Percentiles rank a stretch among this genome's conserved stretches.
Conservation (phyloP, 2,797 vertebrate genomes). For the Falco berigora region DNA sequence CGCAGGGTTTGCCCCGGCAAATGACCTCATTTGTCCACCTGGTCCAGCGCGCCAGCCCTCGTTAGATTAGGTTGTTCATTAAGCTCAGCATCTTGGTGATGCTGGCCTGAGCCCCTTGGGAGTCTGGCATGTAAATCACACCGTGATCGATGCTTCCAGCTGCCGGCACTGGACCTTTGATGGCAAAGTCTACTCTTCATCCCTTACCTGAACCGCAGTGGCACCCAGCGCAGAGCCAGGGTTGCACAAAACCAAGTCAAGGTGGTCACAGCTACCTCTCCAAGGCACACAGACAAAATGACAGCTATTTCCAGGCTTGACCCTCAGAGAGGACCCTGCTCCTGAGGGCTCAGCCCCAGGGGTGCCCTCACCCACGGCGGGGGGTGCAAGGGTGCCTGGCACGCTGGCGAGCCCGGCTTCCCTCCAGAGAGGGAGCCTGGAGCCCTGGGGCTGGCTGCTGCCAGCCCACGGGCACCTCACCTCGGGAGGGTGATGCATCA, state of each 20-base stretch:
- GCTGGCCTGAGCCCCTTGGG: neutral
- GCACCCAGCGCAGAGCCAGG: rapidly evolving
- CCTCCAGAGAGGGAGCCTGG: neutral
- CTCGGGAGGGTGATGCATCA: rapidly evolving
- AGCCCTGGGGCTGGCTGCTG: neutral
- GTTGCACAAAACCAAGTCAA: neutral
- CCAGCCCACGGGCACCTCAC: rapidly evolving
- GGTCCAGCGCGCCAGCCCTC: neutral
- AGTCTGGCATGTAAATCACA: neutral
- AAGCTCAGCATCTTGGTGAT: neutral
- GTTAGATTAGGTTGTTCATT: neutral
- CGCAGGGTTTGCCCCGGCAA: neutral
- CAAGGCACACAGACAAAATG: rapidly evolving
- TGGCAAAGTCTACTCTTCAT: neutral
- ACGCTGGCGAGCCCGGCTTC: neutral
- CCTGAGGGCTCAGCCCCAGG: neutral
- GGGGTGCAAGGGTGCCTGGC: neutral
- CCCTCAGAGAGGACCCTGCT: neutral
- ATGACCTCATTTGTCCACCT: neutral
- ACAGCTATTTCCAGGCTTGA: neutral
- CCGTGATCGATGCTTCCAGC: neutral
- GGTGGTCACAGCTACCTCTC: neutral
- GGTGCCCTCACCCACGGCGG: neutral
- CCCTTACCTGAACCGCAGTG: rapidly evolving
- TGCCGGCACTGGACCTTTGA: neutral